Evolutionary conservation across 2,113 vertebrate genomes (phyloP).

Genomic region (Hippocampus comes): DNA sequence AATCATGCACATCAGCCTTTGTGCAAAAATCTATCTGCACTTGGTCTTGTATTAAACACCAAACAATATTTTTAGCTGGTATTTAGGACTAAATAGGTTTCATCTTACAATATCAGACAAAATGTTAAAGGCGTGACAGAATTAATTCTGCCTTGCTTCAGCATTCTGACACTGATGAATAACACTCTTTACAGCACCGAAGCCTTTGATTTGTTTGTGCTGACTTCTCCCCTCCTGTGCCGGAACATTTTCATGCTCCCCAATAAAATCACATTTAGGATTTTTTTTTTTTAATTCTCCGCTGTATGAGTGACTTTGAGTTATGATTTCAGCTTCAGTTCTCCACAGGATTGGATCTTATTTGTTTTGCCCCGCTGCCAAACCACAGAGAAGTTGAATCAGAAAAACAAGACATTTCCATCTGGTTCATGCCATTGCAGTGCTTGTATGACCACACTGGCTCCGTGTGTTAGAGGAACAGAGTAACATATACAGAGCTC

Average conservation of each 20-base stretch:
- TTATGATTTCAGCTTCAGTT: conserved; percentile 10
- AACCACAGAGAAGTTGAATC: not conserved
- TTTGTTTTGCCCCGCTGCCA: not conserved
- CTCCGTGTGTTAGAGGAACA: no score
- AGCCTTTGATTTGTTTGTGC: conserved; percentile 19
- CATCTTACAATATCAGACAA: not conserved
- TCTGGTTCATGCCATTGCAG: conserved; percentile 4
- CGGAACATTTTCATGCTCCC: not conserved
- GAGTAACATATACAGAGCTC: no score
- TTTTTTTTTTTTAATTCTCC: not conserved
- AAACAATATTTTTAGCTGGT: conserved; percentile 14
- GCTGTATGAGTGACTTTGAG: conserved; percentile 1
- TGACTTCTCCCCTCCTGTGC: conserved; percentile 6
- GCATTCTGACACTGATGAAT: conserved; percentile 10
- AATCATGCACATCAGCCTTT: conserved; percentile 1
- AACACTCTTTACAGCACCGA: conserved; percentile 1
- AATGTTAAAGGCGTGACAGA: not conserved
- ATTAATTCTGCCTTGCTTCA: not conserved
- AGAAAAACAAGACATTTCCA: not conserved
- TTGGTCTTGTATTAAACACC: not conserved
- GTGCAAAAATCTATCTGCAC: not conserved
- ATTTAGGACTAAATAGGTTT: conserved; percentile 13
- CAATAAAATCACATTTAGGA: conserved; percentile 3
- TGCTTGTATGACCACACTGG: not conserved
- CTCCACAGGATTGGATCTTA: not conserved